Evolutionary conservation across 2,113 vertebrate genomes (phyloP).

Genomic region (Thamnophis sirtalis): DNA sequence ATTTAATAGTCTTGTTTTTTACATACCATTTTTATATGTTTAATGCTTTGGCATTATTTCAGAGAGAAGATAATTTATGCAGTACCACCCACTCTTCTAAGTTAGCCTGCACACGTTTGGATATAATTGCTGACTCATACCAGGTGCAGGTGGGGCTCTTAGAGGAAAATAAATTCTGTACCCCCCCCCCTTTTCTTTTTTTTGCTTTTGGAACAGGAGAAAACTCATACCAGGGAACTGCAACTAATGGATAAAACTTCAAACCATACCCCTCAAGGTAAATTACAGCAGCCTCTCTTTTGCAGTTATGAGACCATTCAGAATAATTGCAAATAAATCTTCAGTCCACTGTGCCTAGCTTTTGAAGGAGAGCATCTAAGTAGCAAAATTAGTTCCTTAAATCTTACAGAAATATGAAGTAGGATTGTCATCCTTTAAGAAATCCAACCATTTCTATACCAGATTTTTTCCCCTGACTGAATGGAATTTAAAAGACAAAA

Average conservation of each 20-base stretch:
- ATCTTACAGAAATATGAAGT: background rate
- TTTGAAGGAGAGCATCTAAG: background rate
- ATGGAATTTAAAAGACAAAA: background rate
- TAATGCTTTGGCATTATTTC: background rate
- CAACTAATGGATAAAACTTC: background rate
- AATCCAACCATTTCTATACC: background rate
- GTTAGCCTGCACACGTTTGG: background rate
- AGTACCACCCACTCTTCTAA: background rate
- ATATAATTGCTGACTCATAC: background rate
- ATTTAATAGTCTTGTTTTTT: background rate
- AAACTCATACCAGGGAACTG: background rate
- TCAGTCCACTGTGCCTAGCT: background rate
- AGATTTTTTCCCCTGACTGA: background rate
- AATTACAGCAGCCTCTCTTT: conserved; percentile 9
- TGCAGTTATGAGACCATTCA: background rate
- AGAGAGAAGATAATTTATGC: background rate
- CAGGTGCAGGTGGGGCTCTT: background rate
- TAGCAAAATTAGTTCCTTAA: background rate
- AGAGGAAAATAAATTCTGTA: background rate
- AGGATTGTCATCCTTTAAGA: background rate
- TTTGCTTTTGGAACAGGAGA: background rate
- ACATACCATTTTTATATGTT: background rate
- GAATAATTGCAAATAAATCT: background rate
- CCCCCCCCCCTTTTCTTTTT: background rate
- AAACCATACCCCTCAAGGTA: background rate